Evolutionary conservation across 2,797 vertebrate species (phyloP).

Genomic region (Pelochelys cantorii): DNA sequence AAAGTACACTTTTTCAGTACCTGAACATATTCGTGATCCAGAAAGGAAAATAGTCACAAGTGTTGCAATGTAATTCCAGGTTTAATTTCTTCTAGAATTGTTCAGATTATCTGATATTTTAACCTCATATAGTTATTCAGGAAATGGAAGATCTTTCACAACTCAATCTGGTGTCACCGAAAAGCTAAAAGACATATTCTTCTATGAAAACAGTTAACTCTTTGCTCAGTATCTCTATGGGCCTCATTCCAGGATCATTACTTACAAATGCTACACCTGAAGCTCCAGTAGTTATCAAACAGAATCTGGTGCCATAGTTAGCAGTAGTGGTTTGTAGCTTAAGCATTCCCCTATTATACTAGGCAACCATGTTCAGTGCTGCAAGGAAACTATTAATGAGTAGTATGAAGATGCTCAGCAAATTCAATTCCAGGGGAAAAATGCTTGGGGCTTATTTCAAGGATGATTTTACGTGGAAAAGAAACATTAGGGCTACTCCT

Average conservation of each 20-base stretch:
- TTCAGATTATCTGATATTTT: neutral
- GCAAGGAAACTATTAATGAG: neutral
- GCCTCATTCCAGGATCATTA: neutral
- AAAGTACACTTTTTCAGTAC: neutral
- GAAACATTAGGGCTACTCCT: neutral
- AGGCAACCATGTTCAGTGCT: neutral
- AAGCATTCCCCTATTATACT: neutral
- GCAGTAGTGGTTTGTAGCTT: neutral
- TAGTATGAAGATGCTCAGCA: neutral
- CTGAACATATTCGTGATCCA: accelerated
- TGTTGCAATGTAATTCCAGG: neutral
- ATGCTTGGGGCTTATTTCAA: neutral
- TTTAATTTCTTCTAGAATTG: neutral
- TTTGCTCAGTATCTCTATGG: neutral
- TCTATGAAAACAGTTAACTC: neutral
- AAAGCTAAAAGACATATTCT: neutral
- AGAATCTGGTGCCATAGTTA: neutral
- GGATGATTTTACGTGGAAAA: neutral
- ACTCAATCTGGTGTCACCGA: neutral
- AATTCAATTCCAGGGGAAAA: neutral
- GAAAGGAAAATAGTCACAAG: neutral
- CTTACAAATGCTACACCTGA: neutral
- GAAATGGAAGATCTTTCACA: neutral
- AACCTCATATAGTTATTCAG: neutral
- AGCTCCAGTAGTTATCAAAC: accelerated